Evolutionary conservation across 2,888 invertebrate genomes (phyloP).

Genomic region (Cremastobaeus sp.): DNA sequence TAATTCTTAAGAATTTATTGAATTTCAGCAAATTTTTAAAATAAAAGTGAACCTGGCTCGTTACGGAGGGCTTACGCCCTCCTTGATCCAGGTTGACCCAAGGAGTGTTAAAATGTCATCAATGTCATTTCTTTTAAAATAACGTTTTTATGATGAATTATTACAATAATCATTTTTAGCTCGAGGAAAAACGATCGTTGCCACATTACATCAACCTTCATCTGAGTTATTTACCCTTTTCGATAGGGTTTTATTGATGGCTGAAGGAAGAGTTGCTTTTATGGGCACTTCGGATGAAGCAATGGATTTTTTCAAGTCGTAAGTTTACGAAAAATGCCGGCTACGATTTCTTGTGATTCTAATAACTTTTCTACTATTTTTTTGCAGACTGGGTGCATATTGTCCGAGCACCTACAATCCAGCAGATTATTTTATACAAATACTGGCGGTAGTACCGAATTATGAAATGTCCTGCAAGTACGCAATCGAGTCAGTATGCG

Average conservation of each 20-base stretch:
- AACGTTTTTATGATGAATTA: constrained; percentile 13
- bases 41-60: too few species aligned
- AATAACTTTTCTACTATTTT: constrained; percentile 84
- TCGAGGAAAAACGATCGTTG: constrained; percentile 92
- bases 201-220: constrained; percentile 97
- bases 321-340: too few species aligned
- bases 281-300: constrained; percentile 90
- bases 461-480: constrained; percentile 88
- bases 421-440: constrained; percentile 95
- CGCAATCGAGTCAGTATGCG: constrained; percentile 88
- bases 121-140: too few species aligned
- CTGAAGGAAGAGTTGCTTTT: constrained; percentile 94
- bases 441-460: constrained; percentile 91
- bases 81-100: too few species aligned
- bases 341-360: too few species aligned
- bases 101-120: too few species aligned
- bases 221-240: constrained; percentile 94
- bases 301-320: constrained; percentile 89
- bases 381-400: constrained; percentile 85
- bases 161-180: constrained; percentile 70
- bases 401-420: constrained; percentile 96
- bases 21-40: too few species aligned
- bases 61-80: too few species aligned
- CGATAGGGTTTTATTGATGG: constrained; percentile 92
- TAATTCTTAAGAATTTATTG: too few species aligned